Conservation (phyloP, 2,113 vertebrate genomes). For the Ophthalmotilapia sp. region DNA sequence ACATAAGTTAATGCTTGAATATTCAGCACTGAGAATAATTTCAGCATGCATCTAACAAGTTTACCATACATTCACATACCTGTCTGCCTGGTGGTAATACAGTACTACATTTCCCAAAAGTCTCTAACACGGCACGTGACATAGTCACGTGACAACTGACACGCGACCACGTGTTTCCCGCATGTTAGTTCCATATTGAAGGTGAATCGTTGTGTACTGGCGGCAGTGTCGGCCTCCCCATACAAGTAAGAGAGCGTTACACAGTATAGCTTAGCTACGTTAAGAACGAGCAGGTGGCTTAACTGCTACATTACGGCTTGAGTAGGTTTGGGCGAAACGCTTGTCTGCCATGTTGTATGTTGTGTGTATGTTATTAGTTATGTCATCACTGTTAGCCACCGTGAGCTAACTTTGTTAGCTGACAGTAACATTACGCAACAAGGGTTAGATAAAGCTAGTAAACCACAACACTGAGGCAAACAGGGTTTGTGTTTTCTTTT, state of each 20-base stretch:
- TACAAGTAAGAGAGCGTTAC: neutral
- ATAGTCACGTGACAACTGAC: neutral
- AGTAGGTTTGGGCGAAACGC: fast-evolving
- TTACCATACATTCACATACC: neutral
- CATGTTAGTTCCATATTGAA: constrained; percentile 28
- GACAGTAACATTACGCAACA: neutral
- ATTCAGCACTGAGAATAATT: neutral
- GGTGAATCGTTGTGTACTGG: neutral
- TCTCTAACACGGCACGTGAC: neutral
- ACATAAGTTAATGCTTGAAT: neutral
- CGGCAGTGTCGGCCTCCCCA: neutral
- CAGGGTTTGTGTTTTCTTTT: too few species aligned
- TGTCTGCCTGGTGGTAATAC: neutral
- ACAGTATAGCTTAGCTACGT: fast-evolving
- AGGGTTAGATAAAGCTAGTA: neutral
- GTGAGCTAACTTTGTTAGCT: constrained; percentile 7
- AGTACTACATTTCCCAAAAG: constrained; percentile 46
- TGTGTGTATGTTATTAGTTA: neutral
- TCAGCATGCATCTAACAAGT: neutral
- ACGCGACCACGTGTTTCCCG: neutral
- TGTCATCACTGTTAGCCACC: neutral
- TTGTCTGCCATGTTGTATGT: neutral
- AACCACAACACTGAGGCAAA: neutral
- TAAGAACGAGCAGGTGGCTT: neutral
- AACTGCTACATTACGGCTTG: fast-evolving